Evolutionary conservation across 1,140 invertebrate genomes (phyloP).

Genomic region (Diachasma alloeum): DNA sequence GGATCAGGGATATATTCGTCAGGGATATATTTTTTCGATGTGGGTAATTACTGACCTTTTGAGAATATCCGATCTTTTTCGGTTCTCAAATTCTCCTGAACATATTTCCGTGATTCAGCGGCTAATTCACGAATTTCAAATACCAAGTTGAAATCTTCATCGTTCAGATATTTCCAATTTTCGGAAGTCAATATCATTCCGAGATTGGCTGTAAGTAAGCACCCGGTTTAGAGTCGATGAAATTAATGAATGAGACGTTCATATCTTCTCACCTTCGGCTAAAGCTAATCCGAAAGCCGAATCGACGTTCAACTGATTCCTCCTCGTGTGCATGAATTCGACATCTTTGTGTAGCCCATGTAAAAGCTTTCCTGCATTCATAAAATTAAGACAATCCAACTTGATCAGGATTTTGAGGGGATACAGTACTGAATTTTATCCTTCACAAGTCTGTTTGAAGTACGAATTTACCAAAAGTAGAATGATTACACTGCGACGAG

Average conservation of each 20-base stretch:
- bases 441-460: too few species aligned
- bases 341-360: constrained; percentile 39
- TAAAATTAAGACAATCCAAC: not conserved
- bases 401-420: too few species aligned
- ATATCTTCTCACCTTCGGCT: constrained; percentile 44
- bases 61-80: not conserved
- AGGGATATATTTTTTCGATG: too few species aligned
- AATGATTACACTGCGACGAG: not conserved
- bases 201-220: constrained; percentile 27
- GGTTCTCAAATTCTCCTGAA: not conserved
- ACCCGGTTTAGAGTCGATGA: not conserved
- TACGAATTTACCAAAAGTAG: not conserved
- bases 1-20: too few species aligned
- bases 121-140: constrained; percentile 4
- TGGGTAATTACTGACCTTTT: not conserved
- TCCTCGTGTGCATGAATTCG: constrained; percentile 39
- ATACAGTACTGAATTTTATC: too few species aligned
- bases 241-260: constrained; percentile 10
- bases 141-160: not conserved
- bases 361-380: not conserved
- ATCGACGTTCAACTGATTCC: constrained; percentile 51
- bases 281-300: constrained; percentile 48
- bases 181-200: constrained; percentile 4
- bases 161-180: constrained; percentile 18
- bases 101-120: not conserved